phyloP scores from a whole-genome alignment of 2,797 vertebrate genomes.

The Phaenicophaeus curvirostris region DNA sequence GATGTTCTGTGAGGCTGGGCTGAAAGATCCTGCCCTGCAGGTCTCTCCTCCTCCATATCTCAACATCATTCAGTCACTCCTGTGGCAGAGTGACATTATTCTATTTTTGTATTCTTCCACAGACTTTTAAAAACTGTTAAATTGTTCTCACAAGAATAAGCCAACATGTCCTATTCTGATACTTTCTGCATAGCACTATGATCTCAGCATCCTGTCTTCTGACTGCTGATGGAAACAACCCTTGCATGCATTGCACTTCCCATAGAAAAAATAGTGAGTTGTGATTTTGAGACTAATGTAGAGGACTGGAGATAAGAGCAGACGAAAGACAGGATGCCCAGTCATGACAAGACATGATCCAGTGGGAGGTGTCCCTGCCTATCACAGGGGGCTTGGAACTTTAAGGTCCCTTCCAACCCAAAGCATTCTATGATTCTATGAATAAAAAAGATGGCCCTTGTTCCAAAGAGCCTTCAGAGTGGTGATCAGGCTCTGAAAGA shows the following conservation, averaged over 20 bases:
- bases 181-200: background rate
- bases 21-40: too few species aligned
- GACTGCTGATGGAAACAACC: background rate
- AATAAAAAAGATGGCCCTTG: background rate
- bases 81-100: background rate
- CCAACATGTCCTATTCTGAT: background rate
- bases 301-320: background rate
- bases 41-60: background rate
- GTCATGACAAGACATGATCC: background rate
- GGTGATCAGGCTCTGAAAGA: background rate
- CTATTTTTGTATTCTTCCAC: background rate
- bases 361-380: too few species aligned
- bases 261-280: background rate
- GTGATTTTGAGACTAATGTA: background rate
- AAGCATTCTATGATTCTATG: too few species aligned
- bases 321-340: background rate
- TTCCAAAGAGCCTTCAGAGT: background rate
- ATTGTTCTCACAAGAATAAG: background rate
- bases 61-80: background rate
- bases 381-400: too few species aligned
- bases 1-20: background rate
- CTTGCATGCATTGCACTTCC: background rate
- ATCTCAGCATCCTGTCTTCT: background rate
- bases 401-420: too few species aligned
- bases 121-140: background rate